A percentile compares a stretch with the other conserved stretches of the same genome.
phyloP scores from a whole-genome alignment of 2,888 invertebrate species.

The Watsonalla binaria region DNA sequence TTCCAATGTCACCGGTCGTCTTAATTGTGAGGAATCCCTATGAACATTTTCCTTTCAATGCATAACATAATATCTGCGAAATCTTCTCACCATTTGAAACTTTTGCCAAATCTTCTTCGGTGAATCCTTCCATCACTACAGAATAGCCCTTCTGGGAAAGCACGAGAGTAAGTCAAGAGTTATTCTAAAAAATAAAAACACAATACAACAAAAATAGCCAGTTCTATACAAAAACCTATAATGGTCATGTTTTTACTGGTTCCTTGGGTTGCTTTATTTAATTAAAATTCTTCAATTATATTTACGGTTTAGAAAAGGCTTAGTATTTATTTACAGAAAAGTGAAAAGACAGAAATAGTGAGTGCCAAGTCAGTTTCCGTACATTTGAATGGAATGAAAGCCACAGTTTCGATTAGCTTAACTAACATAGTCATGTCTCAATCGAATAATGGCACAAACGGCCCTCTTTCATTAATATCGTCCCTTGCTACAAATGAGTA shows the following conservation, averaged over 20 bases:
- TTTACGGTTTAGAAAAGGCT: not conserved
- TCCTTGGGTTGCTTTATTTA: not conserved
- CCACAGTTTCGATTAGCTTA: slow-evolving; percentile 33
- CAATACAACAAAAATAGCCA: too few species aligned
- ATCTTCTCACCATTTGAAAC: too few species aligned
- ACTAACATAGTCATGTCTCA: slow-evolving; percentile 38
- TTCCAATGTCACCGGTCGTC: too few species aligned
- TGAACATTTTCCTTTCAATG: too few species aligned
- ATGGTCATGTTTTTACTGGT: not conserved
- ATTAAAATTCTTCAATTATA: not conserved
- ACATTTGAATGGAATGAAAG: not conserved
- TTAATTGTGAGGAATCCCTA: too few species aligned
- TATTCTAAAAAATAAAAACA: too few species aligned
- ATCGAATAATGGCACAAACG: slow-evolving; percentile 50
- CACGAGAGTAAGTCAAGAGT: too few species aligned
- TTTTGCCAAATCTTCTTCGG: too few species aligned
- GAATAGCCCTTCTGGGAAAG: too few species aligned
- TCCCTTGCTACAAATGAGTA: slow-evolving; percentile 65
- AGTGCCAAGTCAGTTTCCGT: not conserved
- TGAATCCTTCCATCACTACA: too few species aligned
- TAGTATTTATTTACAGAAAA: not conserved
- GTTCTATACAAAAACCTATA: too few species aligned
- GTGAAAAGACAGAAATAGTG: not conserved
- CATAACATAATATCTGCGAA: too few species aligned
- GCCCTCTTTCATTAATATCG: slow-evolving; percentile 29